Percentiles rank a stretch among this genome's conserved stretches.
Conservation (phyloP, 2,113 vertebrate genomes). For the Rhinopomastus cyanomelas region DNA sequence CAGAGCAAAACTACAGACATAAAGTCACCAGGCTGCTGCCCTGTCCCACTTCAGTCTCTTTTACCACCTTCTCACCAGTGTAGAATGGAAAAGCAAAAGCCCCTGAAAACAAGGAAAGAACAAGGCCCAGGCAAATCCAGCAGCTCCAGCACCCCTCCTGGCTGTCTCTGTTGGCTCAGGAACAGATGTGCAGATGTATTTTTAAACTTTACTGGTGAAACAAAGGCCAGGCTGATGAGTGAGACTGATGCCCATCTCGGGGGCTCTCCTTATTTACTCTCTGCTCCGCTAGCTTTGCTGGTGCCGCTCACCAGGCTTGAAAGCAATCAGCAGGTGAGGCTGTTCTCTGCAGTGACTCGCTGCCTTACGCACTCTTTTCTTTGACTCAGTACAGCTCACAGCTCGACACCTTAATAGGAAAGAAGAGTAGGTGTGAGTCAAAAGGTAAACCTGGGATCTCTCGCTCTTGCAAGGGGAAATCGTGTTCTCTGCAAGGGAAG, state of each 20-base stretch:
- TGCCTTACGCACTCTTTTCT: background rate
- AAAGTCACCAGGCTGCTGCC: background rate
- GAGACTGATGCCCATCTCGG: background rate
- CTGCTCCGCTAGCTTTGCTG: background rate
- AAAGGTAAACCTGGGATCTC: background rate
- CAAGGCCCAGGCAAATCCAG: background rate
- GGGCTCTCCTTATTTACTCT: background rate
- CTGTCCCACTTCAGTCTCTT: background rate
- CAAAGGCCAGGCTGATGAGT: fast-evolving
- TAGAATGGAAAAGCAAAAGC: background rate
- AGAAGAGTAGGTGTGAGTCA: background rate
- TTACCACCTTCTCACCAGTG: background rate
- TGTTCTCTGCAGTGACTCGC: fast-evolving
- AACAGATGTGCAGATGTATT: background rate
- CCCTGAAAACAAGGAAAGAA: fast-evolving
- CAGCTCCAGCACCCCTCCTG: background rate
- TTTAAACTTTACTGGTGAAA: background rate
- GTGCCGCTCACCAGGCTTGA: fast-evolving
- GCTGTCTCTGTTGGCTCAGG: background rate
- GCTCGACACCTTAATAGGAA: background rate
- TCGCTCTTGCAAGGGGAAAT: background rate
- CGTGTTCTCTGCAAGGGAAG: fast-evolving
- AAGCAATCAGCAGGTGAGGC: fast-evolving
- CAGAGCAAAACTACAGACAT: background rate
- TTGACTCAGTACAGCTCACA: background rate